Conservation (phyloP, 1,140 invertebrate genomes). For the Drosophila nikananu region DNA sequence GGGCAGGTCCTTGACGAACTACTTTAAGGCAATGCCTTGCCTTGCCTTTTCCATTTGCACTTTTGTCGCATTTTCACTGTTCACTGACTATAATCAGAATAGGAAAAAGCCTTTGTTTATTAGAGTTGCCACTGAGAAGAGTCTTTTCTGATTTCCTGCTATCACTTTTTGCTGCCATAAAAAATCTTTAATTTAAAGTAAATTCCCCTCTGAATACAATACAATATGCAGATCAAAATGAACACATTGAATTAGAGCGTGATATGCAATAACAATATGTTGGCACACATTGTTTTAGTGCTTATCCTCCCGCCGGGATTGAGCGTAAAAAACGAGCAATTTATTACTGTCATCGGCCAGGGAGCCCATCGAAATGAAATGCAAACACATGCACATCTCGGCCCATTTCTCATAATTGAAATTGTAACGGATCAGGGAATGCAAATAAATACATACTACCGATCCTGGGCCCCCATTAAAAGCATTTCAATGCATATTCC, state of each 20-base stretch:
- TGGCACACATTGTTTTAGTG: slow-evolving; percentile 14
- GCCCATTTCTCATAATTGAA: slow-evolving; percentile 58
- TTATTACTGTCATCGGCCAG: slow-evolving; percentile 46
- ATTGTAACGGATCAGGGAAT: slow-evolving; percentile 57
- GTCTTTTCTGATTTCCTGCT: slow-evolving; percentile 9
- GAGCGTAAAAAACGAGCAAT: slow-evolving; percentile 29
- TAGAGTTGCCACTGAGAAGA: slow-evolving; percentile 43
- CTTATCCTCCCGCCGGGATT: slow-evolving; percentile 13
- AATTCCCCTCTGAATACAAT: background rate
- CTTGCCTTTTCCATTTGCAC: slow-evolving; percentile 36
- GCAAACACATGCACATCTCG: slow-evolving; percentile 49
- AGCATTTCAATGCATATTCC: slow-evolving; percentile 49
- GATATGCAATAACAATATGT: slow-evolving; percentile 16
- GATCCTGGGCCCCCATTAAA: slow-evolving; percentile 39
- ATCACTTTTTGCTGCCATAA: background rate
- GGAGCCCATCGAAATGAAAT: slow-evolving; percentile 51
- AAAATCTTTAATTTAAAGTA: slow-evolving; percentile 1
- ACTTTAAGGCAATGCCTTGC: slow-evolving; percentile 1
- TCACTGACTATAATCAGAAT: slow-evolving; percentile 69
- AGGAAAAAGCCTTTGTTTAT: slow-evolving; percentile 64
- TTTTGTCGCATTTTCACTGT: slow-evolving; percentile 50
- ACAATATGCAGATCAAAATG: too few relatives aligned
- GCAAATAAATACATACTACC: slow-evolving; percentile 51
- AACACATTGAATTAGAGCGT: slow-evolving; percentile 17
- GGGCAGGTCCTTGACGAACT: slow-evolving; percentile 3